Evolutionary conservation across 2,113 vertebrate genomes (phyloP).

Genomic region (Tautogolabrus adspersus): DNA sequence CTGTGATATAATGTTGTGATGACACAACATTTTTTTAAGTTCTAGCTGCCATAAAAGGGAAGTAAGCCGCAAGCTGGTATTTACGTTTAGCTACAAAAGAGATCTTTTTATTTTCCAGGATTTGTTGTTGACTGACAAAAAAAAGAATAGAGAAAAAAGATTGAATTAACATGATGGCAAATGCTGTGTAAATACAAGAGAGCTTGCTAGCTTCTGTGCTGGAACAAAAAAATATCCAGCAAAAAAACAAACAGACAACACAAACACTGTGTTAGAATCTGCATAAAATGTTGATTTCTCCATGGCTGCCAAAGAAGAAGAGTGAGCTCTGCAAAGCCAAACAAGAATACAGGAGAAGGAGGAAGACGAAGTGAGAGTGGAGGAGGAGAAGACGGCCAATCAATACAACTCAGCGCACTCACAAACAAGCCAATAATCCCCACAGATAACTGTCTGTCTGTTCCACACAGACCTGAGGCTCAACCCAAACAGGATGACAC

Average conservation of each 20-base stretch:
- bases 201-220: not conserved
- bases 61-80: too few species aligned
- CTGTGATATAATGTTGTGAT: not conserved
- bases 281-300: not conserved
- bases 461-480: conserved; percentile 11
- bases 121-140: too few species aligned
- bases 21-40: too few species aligned
- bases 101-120: too few species aligned
- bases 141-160: too few species aligned
- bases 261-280: not conserved
- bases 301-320: not conserved
- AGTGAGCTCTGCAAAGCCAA: conserved; percentile 1
- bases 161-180: too few species aligned
- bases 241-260: not conserved
- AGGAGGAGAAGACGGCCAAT: not conserved
- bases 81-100: too few species aligned
- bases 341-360: conserved; percentile 7
- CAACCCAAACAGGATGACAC: conserved; percentile 12
- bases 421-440: conserved; percentile 36
- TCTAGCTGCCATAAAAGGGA: too few species aligned
- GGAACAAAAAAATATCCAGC: not conserved
- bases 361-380: not conserved
- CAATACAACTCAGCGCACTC: conserved; percentile 35
- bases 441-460: conserved; percentile 4
- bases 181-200: not conserved